Base-by-base conservation (phyloP, 2,113 vertebrate genomes). In the Podiceps cristatus region DNA sequence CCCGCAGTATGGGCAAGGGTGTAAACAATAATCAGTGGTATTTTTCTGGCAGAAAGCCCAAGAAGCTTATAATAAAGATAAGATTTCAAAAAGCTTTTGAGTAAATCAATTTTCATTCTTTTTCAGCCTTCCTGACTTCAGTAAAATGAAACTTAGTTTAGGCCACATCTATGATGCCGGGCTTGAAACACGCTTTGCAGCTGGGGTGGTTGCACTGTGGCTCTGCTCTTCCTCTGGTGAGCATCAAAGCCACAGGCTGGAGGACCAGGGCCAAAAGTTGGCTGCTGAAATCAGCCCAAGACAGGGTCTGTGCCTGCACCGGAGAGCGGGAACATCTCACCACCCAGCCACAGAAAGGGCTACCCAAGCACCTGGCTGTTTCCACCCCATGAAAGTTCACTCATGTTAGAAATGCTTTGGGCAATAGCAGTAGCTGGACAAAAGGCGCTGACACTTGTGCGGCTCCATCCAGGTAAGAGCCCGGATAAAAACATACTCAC, bases 301-400 rank as follows among this genome's bases (percentile, higher is more conserved):
- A 19, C 9, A n/a, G 5, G 15, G 24, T 8, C 18, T 24, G 33
- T 7, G 37, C 28, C 29, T 59, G 33, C 37, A 31, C 10, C 3
- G 0, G 4, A 18, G n/a, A 35, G 11, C 8, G 5, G 18, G 6
- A n/a, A 52, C 17, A 55, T 14, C 62, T 74, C 37, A 13, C 35
- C 1, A 1, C 23, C 40, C 49, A 33, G 28, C 13, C 20, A 3
- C 5, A 4, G 35, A 33, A 62, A 45, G 0, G 0, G 10, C 13
- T n/a, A 28, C 11, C 33, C 67, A 47, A 62, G 37, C 67, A 63
- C 28, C 1, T 0, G 47, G 5, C 4, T 8, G 16, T 13, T 45
- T 56, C 53, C 29, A 42, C 53, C 15, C n/a, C 40, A 3, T 3
- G 4, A 55, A 16, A 60, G 10, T 24, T 73, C 40, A 44, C 45